Base-by-base conservation (phyloP, 2,797 vertebrate genomes). In the Channa striata region DNA sequence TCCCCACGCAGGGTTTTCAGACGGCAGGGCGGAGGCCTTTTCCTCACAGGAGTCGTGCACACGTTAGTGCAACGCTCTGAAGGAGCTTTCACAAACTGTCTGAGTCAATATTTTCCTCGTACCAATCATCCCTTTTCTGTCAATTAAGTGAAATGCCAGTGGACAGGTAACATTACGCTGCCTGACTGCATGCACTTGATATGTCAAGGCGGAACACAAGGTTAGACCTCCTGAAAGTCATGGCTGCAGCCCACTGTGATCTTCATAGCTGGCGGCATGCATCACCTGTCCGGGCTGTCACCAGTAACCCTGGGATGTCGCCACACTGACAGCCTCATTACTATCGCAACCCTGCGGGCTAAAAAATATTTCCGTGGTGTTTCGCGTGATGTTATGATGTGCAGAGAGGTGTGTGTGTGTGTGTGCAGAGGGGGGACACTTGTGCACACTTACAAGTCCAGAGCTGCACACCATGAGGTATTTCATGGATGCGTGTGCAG, bases 241-340 rank as follows among this genome's bases (percentile, higher is more conserved):
- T 66, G 73, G 77, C 78, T 74, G 71, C 47, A 76, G 79, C 82
- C 74, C 44, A 48, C 53, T 72, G 68, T 70, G 70, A 83, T 89
- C 77, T 82, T 84, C 64, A 42, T 44, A 73, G 85, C 74, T 64
- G 40, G 19, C 59, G 76, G 83, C 84, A 53, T 68, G 86, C 77
- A 67, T 91, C 87, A 84, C 82, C 90, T 84, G 89, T 91, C 89
- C 80, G 19, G 74, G 61, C 80, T 88, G 86, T 93, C 89, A 87
- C 59, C 21, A 6, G 68, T 65, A 77, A 87, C 82, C 87, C 83
- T 71, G 76, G 78, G 84, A 88, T 42, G 83, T 89, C 72, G 50
- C 82, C 63, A 43, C 36, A 42, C 58, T 85, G 91, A 92, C 90
- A 91, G 89, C 68, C 87, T 90, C 83, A 88, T 92, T 87, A 90